These are phyloP conservation scores for Drosophila phalerata DNA, from an alignment of 2,888 invertebrate species.

Conservation along the genomic window DNA sequence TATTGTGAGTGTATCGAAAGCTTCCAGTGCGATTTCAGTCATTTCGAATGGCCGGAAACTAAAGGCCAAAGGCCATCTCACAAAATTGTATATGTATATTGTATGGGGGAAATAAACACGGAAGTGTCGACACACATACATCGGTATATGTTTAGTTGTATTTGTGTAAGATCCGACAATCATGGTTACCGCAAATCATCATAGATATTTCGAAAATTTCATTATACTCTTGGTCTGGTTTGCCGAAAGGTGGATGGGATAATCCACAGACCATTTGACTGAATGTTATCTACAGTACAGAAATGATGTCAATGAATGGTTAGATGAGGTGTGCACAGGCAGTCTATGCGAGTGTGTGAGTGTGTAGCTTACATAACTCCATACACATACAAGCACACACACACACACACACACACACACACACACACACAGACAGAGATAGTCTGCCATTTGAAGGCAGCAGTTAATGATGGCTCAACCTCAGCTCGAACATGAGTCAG, in stretches of 20 bases:
- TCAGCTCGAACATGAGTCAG: slow-evolving; percentile 36
- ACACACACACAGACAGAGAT: slow-evolving; percentile 27
- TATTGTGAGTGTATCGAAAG: slow-evolving; percentile 25
- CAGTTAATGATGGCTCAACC: slow-evolving; percentile 72
- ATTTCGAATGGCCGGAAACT: slow-evolving; percentile 67
- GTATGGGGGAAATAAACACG: slow-evolving; percentile 37
- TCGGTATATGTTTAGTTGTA: neutral
- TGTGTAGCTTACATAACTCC: slow-evolving; percentile 36
- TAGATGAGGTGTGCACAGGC: slow-evolving; percentile 64
- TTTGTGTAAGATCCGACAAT: slow-evolving; percentile 36
- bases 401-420: slow-evolving; percentile 30
- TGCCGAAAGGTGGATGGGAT: slow-evolving; percentile 47
- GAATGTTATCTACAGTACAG: slow-evolving; percentile 77
- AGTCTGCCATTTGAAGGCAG: slow-evolving; percentile 28
- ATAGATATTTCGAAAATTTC: slow-evolving; percentile 81
- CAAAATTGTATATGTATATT: slow-evolving; percentile 32
- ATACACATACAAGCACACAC: no score
- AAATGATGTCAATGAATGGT: slow-evolving; percentile 73
- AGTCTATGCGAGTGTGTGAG: slow-evolving; percentile 9
- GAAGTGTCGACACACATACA: slow-evolving; percentile 56
- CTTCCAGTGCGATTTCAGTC: slow-evolving; percentile 66
- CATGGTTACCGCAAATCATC: slow-evolving; percentile 75
- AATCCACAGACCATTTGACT: slow-evolving; percentile 66
- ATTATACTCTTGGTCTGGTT: slow-evolving; percentile 60
- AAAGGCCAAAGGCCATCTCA: slow-evolving; percentile 47